Base-by-base conservation (phyloP, 2,888 invertebrate genomes). In the Tolmerus cingulatus region DNA sequence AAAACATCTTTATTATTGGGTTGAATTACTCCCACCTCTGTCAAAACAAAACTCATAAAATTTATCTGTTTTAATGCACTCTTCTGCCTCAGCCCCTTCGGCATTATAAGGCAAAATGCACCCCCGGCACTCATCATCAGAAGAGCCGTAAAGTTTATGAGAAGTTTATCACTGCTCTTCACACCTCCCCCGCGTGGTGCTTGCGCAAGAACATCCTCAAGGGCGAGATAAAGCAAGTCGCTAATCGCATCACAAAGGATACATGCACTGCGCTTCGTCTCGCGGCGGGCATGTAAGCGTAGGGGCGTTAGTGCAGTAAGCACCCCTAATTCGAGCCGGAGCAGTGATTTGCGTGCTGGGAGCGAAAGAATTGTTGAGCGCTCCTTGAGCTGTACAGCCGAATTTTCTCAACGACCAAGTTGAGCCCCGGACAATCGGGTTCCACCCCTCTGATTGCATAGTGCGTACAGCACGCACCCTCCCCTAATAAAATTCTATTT, bases 191-290 rank as follows among this genome's bases (percentile, higher is more conserved):
- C 34, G 14, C 23, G n/a, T 1, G 27, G 23, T 3, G 66, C 66
- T 19, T 27, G 23, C 27, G 85, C 84, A 86, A 86, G 76, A 76
- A 85, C 51, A 82, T 87, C 87, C 87, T 87, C 87, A 88, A 87
- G 84, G 78, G 86, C 55, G 76, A 87, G 87, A 85, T 74, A 46
- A 86, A 86, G 74, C 34, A 46, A 88, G 87, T 87, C 87, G 87
- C 87, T 88, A 88, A 88, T 88, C 87, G 87, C 87, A 88, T 88
- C 86, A 88, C 87, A 88, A 87, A 66, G 74, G 66, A 74, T 74
- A 66, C 74, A 43, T 37, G 74, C 74, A 51, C 30, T 23, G 34
- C 12, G n/a, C 27, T 12, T 66, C 40, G 19, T 40, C 66, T 5
- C 14, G 43, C 43, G 66, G 66, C 66, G 55, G 57, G 14, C 40